Percentiles rank a stretch among this genome's conserved stretches.
Evolutionary conservation across 2,113 vertebrate species (phyloP).

Genomic region (Pitta sordida): DNA sequence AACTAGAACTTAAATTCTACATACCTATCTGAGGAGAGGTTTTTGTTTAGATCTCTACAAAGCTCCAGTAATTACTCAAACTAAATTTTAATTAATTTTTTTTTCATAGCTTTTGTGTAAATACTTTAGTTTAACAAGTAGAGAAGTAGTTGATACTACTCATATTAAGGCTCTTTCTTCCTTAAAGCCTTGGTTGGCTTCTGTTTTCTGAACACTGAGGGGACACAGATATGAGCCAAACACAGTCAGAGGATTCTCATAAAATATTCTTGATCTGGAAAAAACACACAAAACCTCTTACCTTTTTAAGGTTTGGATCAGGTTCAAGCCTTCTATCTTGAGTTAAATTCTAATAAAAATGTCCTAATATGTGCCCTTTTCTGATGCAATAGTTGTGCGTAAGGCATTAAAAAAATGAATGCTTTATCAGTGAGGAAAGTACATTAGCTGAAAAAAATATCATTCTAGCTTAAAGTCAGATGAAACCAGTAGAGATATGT

Average conservation of each 20-base stretch:
- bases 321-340: neutral
- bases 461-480: neutral
- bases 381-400: neutral
- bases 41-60: slow-evolving; percentile 1
- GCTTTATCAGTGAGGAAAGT: neutral
- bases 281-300: neutral
- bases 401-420: neutral
- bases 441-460: neutral
- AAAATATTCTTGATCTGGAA: neutral
- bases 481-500: neutral
- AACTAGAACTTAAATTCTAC: neutral
- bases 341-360: neutral
- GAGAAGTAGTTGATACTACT: neutral
- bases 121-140: neutral
- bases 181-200: neutral
- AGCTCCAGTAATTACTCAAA: neutral
- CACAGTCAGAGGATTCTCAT: neutral
- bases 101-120: neutral
- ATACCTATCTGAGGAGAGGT: neutral
- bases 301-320: neutral
- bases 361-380: neutral
- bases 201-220: neutral
- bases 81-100: neutral
- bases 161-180: neutral
- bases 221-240: neutral